A percentile compares a stretch with the other conserved stretches of the same genome.
Evolutionary conservation across 2,797 vertebrate species (phyloP).

Genomic region (Enteromius treurensis): DNA sequence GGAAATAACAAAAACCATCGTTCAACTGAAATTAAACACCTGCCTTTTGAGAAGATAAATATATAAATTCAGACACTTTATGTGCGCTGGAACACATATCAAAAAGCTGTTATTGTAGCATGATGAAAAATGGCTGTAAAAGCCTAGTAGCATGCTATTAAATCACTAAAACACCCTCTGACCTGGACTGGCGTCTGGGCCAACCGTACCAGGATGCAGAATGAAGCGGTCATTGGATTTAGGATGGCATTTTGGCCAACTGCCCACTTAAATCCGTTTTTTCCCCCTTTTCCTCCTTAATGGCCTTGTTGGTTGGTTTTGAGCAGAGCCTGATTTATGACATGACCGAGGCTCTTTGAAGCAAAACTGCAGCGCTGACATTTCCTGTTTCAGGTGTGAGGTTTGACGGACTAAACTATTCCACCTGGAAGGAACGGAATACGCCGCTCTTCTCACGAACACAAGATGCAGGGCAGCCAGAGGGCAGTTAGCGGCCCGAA

Average conservation of each 20-base stretch:
- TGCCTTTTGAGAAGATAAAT: constrained; percentile 59
- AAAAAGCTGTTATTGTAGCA: constrained; percentile 56
- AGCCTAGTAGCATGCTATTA: constrained; percentile 52
- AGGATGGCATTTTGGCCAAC: constrained; percentile 49
- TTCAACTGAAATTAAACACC: constrained; percentile 66
- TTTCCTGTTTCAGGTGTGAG: constrained; percentile 61
- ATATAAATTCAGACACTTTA: constrained; percentile 63
- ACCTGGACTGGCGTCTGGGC: constrained; percentile 39
- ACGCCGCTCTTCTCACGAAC: constrained; percentile 44
- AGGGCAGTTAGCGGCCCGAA: constrained; percentile 17
- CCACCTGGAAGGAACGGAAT: constrained; percentile 52
- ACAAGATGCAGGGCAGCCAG: constrained; percentile 45
- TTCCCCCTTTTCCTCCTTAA: constrained; percentile 31
- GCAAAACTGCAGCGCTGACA: constrained; percentile 16
- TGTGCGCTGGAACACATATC: constrained; percentile 52
- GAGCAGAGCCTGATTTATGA: constrained; percentile 55
- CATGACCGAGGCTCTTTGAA: constrained; percentile 50
- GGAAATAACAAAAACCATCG: constrained; percentile 58
- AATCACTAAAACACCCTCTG: constrained; percentile 50
- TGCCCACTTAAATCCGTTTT: constrained; percentile 34
- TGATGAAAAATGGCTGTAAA: constrained; percentile 47
- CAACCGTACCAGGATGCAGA: not conserved
- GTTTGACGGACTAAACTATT: constrained; percentile 42
- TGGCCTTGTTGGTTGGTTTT: constrained; percentile 36
- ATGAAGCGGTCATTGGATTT: constrained; percentile 48